Percentiles rank a stretch among this genome's conserved stretches.
phyloP scores from a whole-genome alignment of 1,140 invertebrate species.

The Meloidogyne hapla region DNA sequence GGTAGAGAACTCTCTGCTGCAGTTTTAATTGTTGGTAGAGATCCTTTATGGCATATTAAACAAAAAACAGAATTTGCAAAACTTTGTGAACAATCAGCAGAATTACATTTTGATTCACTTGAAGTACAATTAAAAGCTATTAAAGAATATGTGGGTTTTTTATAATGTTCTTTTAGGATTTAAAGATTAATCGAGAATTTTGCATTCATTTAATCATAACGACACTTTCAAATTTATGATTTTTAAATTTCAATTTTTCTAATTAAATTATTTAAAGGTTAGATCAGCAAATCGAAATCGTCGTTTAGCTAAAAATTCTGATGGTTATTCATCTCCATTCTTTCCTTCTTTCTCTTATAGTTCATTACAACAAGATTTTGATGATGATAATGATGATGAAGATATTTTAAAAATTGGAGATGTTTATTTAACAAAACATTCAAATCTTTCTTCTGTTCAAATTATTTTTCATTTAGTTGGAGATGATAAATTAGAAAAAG shows the following conservation, averaged over 20 bases:
- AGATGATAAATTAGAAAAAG: constrained; percentile 59
- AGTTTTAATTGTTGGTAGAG: constrained; percentile 79
- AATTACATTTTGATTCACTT: constrained; percentile 84
- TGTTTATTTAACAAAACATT: constrained; percentile 89
- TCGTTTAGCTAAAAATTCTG: neutral
- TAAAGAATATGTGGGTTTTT: constrained; percentile 22
- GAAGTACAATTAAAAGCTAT: constrained; percentile 77
- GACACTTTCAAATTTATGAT: no score
- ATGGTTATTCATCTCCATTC: neutral
- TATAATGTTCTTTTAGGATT: no score
- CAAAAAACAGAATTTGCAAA: constrained; percentile 71
- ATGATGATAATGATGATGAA: constrained; percentile 50
- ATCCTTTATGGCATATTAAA: constrained; percentile 74
- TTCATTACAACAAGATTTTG: neutral
- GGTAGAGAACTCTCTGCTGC: constrained; percentile 40
- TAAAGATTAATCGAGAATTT: no score
- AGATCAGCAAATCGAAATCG: constrained; percentile 2
- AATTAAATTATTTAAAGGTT: neutral
- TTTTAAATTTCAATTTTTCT: no score
- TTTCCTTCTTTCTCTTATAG: neutral
- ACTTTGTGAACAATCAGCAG: constrained; percentile 70
- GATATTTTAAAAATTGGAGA: constrained; percentile 75
- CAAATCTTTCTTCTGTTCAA: constrained; percentile 73
- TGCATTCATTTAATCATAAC: no score
- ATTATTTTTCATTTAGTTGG: constrained; percentile 88